These are phyloP conservation scores for Papilio aristodemus DNA, from an alignment of 1,140 invertebrate species.

Conservation along the genomic window DNA sequence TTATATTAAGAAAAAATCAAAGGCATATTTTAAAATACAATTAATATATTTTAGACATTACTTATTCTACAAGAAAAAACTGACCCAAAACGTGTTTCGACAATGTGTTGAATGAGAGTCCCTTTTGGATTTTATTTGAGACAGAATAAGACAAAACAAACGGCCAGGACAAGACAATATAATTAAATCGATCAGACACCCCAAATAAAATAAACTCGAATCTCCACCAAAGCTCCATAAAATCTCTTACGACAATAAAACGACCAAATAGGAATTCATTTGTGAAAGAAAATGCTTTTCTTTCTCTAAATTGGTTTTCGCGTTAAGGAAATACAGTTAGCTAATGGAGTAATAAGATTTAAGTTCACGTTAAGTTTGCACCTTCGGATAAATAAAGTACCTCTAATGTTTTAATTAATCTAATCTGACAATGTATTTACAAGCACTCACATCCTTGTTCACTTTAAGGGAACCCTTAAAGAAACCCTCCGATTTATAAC, in stretches of 20 bases:
- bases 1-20: too few species aligned
- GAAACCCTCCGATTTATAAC: neutral
- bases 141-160: constrained; percentile 3
- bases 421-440: neutral
- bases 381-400: constrained; percentile 13
- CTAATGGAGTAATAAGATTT: constrained; percentile 22
- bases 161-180: constrained; percentile 8
- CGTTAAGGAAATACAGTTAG: constrained; percentile 20
- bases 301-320: constrained; percentile 20
- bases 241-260: constrained; percentile 22
- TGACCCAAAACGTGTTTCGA: neutral
- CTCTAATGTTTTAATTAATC: neutral
- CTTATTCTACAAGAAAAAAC: neutral
- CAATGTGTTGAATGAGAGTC: neutral
- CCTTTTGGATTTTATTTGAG: neutral
- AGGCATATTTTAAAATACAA: too few species aligned
- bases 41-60: neutral
- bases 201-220: constrained; percentile 21
- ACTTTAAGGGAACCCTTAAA: neutral
- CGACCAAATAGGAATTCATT: constrained; percentile 20
- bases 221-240: constrained; percentile 16
- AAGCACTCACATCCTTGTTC: neutral
- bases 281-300: constrained; percentile 18
- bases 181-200: constrained; percentile 23
- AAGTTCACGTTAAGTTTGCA: constrained; percentile 16